Evolutionary conservation across 2,797 vertebrate species (phyloP), one percentile per base, ranked within the genome.

Genomic region (Sylvilagus floridanus): DNA sequence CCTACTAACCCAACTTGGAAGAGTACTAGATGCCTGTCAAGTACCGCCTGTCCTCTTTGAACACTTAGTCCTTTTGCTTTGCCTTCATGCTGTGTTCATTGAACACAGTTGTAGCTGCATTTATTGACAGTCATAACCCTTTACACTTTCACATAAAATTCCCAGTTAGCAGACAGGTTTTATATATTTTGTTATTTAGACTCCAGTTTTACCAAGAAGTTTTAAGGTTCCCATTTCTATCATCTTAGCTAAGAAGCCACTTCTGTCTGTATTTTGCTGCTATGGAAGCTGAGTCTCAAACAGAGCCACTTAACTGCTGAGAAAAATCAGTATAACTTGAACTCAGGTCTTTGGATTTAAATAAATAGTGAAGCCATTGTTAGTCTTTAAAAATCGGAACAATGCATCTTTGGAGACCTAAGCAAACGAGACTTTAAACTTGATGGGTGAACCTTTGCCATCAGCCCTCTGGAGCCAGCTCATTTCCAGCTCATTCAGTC

Each of bases 341-440:
- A 81, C 19, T 22, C 47, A 12, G 32, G 9, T 54, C 13, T 54
- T 94, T 42, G 73, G 72, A 60, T n/a, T n/a, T 63, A 77, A 92
- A 87, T 50, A 94, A 77, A 88, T 86, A 89, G 78, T n/a, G 37
- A 86, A 81, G 57, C 92, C 37, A 77, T 47, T 19, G 4, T 73
- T 83, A 47, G 14, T 47, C 14, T 77, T 95, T 85, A 84, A 37
- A 89, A 86, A 78, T 52, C 30, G 37, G 28, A 83, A 79, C 32
- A 79, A 65, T 89, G 35, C 24, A 57, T 60, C 87, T 90, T 87
- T 71, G 7, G 2, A 2, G 69, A 57, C 54, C 50, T 84, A 78
- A 79, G 35, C 75, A 88, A 81, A 82, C 30, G 68, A 35, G 85
- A 91, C 77, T 93, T 95, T 91, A 32, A 90, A 60, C 11, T 2